These are phyloP conservation scores for Trichomycterus rosablanca DNA, from an alignment of 2,113 vertebrate species.

Conservation along the genomic window DNA sequence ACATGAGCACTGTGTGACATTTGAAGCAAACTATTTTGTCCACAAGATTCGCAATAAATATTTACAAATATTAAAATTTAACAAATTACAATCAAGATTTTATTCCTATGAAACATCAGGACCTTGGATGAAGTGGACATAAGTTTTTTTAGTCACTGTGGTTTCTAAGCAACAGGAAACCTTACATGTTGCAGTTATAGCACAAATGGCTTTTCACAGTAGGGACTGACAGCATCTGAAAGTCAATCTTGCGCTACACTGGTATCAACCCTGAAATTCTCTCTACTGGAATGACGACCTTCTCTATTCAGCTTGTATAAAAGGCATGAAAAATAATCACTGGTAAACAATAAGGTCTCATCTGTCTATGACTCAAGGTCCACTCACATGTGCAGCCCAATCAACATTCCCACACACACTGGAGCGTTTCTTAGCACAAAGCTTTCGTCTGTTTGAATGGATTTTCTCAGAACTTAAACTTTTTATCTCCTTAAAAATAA, in stretches of 20 bases:
- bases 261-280: constrained; percentile 58
- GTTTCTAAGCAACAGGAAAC: constrained; percentile 76
- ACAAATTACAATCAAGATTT: not conserved
- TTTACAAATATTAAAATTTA: not conserved
- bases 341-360: constrained; percentile 55
- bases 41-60: not conserved
- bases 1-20: constrained; percentile 10
- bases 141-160: constrained; percentile 49
- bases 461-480: constrained; percentile 13
- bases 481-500: constrained; percentile 43
- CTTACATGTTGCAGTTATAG: constrained; percentile 45
- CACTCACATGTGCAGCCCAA: constrained; percentile 34
- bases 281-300: constrained; percentile 44
- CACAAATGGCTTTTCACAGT: constrained; percentile 59
- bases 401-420: constrained; percentile 53
- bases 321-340: constrained; percentile 51
- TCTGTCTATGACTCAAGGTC: constrained; percentile 56
- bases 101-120: constrained; percentile 30
- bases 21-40: not conserved
- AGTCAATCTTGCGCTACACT: constrained; percentile 55
- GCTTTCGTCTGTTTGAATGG: constrained; percentile 33
- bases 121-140: constrained; percentile 53
- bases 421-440: constrained; percentile 27
- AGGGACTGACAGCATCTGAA: constrained; percentile 37
- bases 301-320: constrained; percentile 48